Conservation (phyloP, 2,797 vertebrate genomes). For the Sebastes elongatus region DNA sequence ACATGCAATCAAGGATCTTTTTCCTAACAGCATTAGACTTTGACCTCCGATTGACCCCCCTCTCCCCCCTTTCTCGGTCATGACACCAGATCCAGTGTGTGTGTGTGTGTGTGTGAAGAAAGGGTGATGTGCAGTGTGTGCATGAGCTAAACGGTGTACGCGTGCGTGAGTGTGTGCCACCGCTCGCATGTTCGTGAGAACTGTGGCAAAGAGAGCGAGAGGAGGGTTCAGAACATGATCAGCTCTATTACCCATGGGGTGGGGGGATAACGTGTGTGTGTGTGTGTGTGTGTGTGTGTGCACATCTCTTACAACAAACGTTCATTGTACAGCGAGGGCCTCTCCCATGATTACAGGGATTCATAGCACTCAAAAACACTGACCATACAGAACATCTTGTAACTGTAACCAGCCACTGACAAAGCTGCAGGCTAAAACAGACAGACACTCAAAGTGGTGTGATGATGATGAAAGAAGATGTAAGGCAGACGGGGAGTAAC, state of each 20-base stretch:
- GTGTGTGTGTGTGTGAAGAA: constrained; percentile 1
- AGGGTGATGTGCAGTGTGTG: constrained; percentile 27
- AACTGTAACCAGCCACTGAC: constrained; percentile 79
- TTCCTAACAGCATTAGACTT: constrained; percentile 68
- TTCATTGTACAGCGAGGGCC: constrained; percentile 82
- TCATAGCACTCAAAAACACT: constrained; percentile 80
- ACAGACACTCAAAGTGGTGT: constrained; percentile 66
- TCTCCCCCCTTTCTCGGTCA: constrained; percentile 54
- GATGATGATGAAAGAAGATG: constrained; percentile 74
- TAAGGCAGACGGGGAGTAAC: constrained; percentile 59
- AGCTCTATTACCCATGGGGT: constrained; percentile 81
- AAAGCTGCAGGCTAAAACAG: constrained; percentile 72
- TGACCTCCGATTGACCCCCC: constrained; percentile 74
- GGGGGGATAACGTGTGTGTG: constrained; percentile 54
- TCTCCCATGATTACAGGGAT: constrained; percentile 83
- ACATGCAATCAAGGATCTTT: constrained; percentile 65
- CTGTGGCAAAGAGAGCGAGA: constrained; percentile 59
- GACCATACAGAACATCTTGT: constrained; percentile 79
- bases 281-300: constrained; percentile 45
- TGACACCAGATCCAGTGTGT: constrained; percentile 64
- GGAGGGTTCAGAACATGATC: constrained; percentile 81
- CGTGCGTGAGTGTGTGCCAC: constrained; percentile 54
- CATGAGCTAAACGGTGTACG: constrained; percentile 15
- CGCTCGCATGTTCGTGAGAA: constrained; percentile 74
- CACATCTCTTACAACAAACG: constrained; percentile 81